Evolutionary conservation across 2,888 invertebrate species (phyloP), one percentile per base, ranked within the genome.

Genomic region (Caenorhabditis panamensis): DNA sequence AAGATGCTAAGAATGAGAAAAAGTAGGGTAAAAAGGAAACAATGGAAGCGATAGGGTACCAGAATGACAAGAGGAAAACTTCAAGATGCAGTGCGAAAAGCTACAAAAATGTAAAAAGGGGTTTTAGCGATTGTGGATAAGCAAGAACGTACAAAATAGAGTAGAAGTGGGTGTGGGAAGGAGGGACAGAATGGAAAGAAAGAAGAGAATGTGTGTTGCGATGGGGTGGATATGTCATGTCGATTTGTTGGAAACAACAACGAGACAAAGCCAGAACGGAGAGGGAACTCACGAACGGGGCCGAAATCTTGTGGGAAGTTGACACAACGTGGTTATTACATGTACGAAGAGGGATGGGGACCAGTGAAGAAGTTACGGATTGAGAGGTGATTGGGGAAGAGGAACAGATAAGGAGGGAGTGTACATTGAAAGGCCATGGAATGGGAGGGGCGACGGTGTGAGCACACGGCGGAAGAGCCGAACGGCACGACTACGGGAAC

Each of bases 261-360:
- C 66, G 54, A 66, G 41, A 37, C 64, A 59, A 58, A 58, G 36
- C 44, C 47, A 47, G 63, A 18, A 18, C 18, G 56, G 20, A 58
- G 58, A 6, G 20, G 24, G 51, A 58, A 51, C 59, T 22, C 63
- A 31, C 53, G 24, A 49, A 26, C 63, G 44, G 47, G 51, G 28
- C n/a, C n/a, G 31, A 31, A 31, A 61, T 66, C 66, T 26, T 53
- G 49, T 66, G 59, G 59, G 44, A 44, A 11, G 66, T 75, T 75
- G 75, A 67, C 66, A 75, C 75, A 75, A 75, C 75, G 66, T 75
- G 75, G 31, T 59, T 75, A 75, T 75, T 75, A 75, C 75, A 75
- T 66, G 75, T 75, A 75, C 66, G 58, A 67, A 44, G n/a, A 18
- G 49, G 53, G 26, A 44, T 26, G 41, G 16, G 26, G 53, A 75